These are phyloP conservation scores for Dermatemys mawii DNA, from an alignment of 2,113 vertebrate genomes.

Conservation along the genomic window DNA sequence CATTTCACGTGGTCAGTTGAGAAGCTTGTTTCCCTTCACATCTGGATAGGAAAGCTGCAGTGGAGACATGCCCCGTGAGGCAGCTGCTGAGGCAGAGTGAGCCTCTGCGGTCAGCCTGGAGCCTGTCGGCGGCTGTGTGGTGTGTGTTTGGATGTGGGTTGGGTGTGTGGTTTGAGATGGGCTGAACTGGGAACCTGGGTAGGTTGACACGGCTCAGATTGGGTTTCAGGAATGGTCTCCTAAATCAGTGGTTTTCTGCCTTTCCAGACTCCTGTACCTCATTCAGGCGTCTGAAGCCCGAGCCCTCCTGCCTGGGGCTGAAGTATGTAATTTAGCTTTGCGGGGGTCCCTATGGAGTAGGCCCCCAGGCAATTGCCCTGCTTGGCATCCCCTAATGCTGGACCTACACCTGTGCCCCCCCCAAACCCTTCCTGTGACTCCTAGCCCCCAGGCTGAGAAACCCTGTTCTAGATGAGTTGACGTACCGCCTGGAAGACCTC, in stretches of 20 bases:
- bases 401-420: background rate
- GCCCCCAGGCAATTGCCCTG: background rate
- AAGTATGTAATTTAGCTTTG: background rate
- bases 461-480: background rate
- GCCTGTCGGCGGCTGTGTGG: background rate
- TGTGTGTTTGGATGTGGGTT: background rate
- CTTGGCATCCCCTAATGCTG: background rate
- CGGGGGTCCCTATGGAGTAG: background rate
- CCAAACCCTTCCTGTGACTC: background rate
- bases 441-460: background rate
- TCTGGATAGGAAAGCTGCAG: background rate
- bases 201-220: background rate
- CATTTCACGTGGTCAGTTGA: background rate
- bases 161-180: background rate
- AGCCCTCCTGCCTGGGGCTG: background rate
- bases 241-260: background rate
- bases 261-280: background rate
- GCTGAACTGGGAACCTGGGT: background rate
- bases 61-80: background rate
- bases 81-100: background rate
- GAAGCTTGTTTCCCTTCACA: background rate
- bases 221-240: background rate
- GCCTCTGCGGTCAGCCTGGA: background rate
- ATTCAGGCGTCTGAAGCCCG: background rate
- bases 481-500: background rate